Base-by-base conservation (phyloP, 2,797 vertebrate species). In the Trachops cirrhosus region DNA sequence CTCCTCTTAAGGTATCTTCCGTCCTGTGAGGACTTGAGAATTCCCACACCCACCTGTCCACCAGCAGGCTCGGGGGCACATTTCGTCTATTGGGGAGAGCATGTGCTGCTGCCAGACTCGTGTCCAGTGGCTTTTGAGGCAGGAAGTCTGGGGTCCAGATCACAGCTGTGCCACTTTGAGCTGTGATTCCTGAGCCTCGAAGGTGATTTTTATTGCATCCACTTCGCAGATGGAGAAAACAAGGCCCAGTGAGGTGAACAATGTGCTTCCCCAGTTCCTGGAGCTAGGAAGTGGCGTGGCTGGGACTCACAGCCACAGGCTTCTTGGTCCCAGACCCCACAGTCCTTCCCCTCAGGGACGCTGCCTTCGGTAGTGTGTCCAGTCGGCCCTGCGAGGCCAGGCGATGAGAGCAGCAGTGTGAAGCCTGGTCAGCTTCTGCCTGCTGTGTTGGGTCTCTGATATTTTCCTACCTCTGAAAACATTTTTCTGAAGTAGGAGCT, bases 31-130 rank as follows among this genome's bases (percentile, higher is more conserved):
- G 54, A 34, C 29, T 32, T n/a, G 9, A 24, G 52, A 37, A 16
- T 59, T 39, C 52, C 78, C 79, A 26, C 7, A 1, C 70, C 57
- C 24, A 6, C 9, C 22, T 78, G 84, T 22, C 78, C 15, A 19
- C 52, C 59, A 8, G 2, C 3, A 0, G 44, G 24, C n/a, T 57
- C 54, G 21, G 70, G 41, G 44, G 1, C 10, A 4, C 2, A 10
- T 10, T 41, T 14, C 9, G 4, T 41, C 54, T 52, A 0, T 46
- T 9, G 32, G 26, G 73, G 64, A 64, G 24, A 62, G 15, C 24
- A 2, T 1, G 18, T 71, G 10, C 19, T 32, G 21, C 32, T 18
- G 26, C 24, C 34, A 2, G 24, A 21, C 62, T 9, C 1, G 0
- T 3, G 18, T 89, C 75, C 19, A 1, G 0, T 24, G 34, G 57